phyloP scores from a whole-genome alignment of 2,888 invertebrate genomes.

The Acleris literana region DNA sequence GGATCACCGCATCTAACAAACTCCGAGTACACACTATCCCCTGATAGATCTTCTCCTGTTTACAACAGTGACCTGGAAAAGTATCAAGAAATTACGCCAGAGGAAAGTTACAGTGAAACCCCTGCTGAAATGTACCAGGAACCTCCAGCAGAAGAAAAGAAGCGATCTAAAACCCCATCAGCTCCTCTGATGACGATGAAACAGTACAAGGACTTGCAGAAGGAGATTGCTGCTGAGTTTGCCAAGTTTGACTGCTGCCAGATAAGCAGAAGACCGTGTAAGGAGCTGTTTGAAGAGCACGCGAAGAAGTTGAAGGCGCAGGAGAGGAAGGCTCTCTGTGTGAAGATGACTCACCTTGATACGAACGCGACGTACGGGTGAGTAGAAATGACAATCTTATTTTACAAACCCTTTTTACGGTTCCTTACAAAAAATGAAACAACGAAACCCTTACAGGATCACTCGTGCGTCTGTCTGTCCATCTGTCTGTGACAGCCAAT shows the following conservation, averaged over 20 bases:
- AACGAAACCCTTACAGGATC: no score
- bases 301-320: constrained; percentile 52
- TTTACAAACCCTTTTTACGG: no score
- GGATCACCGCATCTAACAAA: constrained; percentile 52
- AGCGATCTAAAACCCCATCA: constrained; percentile 46
- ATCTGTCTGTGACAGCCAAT: no score
- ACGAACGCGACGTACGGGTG: constrained; percentile 63
- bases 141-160: constrained; percentile 35
- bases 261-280: constrained; percentile 52
- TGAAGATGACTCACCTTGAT: constrained; percentile 61
- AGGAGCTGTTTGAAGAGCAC: constrained; percentile 60
- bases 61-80: constrained; percentile 63
- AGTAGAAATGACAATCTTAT: constrained; percentile 41
- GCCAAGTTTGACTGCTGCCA: constrained; percentile 69
- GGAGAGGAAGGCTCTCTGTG: constrained; percentile 57
- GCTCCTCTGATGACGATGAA: constrained; percentile 58
- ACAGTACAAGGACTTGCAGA: constrained; percentile 70
- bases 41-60: constrained; percentile 58
- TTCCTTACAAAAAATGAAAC: no score
- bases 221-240: constrained; percentile 58
- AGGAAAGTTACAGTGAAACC: constrained; percentile 45
- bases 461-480: no score
- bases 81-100: constrained; percentile 60
- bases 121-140: constrained; percentile 39
- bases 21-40: constrained; percentile 59